Conservation (phyloP, 2,797 vertebrate species). For the Manis crassicaudata region DNA sequence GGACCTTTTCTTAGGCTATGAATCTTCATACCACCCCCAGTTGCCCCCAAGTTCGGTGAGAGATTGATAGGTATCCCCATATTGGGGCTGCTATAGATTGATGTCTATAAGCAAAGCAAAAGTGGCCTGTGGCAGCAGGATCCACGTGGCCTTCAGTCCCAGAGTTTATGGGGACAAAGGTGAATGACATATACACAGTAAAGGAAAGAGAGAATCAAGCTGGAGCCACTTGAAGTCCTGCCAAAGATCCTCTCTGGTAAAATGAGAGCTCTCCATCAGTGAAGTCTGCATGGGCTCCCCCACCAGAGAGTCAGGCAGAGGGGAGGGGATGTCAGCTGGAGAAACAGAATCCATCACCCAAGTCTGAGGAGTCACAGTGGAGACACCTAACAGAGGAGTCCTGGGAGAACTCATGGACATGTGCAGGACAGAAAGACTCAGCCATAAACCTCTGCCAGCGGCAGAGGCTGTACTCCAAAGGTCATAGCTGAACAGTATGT, state of each 20-base stretch:
- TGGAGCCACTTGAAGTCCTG: not conserved
- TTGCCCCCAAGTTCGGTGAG: not conserved
- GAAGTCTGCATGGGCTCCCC: too few relatives aligned
- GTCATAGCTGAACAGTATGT: not conserved
- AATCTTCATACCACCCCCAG: not conserved
- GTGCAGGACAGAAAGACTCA: not conserved
- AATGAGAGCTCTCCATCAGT: not conserved
- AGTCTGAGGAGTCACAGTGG: not conserved
- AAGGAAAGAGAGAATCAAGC: not conserved
- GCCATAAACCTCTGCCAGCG: not conserved
- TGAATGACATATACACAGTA: fast-evolving
- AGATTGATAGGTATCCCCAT: not conserved
- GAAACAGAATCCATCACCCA: not conserved
- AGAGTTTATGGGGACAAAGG: not conserved
- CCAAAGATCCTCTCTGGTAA: not conserved
- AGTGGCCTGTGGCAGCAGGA: not conserved
- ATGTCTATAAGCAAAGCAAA: not conserved
- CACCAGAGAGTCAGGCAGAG: not conserved
- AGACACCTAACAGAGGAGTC: not conserved
- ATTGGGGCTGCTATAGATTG: not conserved
- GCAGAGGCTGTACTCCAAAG: too few relatives aligned
- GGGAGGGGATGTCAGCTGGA: not conserved
- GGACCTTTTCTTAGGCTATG: not conserved
- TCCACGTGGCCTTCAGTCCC: not conserved
- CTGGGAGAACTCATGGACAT: fast-evolving